Evolutionary conservation across 2,797 vertebrate genomes (phyloP), one percentile per base, ranked within the genome.

Genomic region (Thunnus albacares): DNA sequence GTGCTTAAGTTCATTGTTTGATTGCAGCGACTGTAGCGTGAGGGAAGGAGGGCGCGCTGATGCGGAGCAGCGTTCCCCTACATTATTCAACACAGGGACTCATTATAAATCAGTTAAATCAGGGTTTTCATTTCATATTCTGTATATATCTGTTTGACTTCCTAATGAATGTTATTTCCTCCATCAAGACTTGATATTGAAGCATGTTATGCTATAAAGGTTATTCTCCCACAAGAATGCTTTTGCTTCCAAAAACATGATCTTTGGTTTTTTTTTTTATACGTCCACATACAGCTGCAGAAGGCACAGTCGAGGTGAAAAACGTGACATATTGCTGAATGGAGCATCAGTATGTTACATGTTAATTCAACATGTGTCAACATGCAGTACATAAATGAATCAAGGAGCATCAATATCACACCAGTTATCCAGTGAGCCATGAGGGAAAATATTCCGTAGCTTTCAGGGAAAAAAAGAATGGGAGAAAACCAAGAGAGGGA

Each of bases 11-110:
- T 88, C 68, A 66, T 70, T 83, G 84, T 89, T 79, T 89, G 86
- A 89, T 82, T 88, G 80, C 85, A 63, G 49, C 38, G 24, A 68
- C 75, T 74, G 47, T 30, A 38, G 69, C 20, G 7, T 10, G 59
- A 79, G 79, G 72, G 75, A 86, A 76, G 64, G 72, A 75, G 69
- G 73, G 30, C 1, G 41, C 53, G 41, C 41, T 77, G 85, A 89
- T 81, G 81, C 68, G 6, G 55, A 86, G 81, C 78, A 77, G 76
- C 4, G 1, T 68, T 62, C 75, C 71, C 4, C 41, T 91, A 41
- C 91, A 93, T 92, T 91, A 94, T 93, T 94, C 88, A 93, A 81
- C 85, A 84, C 78, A 77, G 81, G 47, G 76, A 71, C 90, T 91
- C 83, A 90, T 93, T 93, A 92, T 82, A 81, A 82, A 83, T 84